Base-by-base conservation (phyloP, 2,113 vertebrate species). In the Cacatua alba region DNA sequence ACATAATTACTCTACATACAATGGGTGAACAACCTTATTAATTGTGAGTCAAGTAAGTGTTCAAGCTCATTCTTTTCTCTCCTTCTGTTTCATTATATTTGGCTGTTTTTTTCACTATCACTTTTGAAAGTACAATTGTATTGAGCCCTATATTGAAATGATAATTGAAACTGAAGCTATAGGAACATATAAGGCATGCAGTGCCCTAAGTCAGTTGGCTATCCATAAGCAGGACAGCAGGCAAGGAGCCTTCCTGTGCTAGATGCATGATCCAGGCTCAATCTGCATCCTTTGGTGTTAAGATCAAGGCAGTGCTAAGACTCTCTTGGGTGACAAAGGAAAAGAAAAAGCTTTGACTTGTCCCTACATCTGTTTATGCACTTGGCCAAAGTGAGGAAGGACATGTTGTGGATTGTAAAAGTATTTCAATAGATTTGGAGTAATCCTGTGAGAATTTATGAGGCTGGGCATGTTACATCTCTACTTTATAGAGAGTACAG, bases 1-100 rank as follows among this genome's bases (percentile, higher is more conserved):
- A 87, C 51, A 81, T 96, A 91, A 93, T 94, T 90, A 70, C 49
- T 81, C 35, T 88, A 88, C 96, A 92, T 83, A 80, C 55, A 90
- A 82, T 76, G 39, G 59, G 51, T 86, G 62, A 95, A 41, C 51
- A 55, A 82, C 89, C 81, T 57, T 89, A 62, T 92, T 90, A 93
- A 57, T 92, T 90, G 71, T 2, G 5, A 92, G 71, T 76, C 43
- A 96, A 76, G 49, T 76, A 96, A 75, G 49, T 76, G 39, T 60
- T 90, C 37, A 70, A 83, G 55, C 25, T 48, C 7, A 3, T 93
- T 76, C 75, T 93, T 60, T 78, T 12, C 53, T 68, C 29, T 91
- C 68, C 49, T 81, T 68, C 68, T 79, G 26, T 91, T 95, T 84
- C 65, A 69, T 62, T 70, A 70, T 25, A 41, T 35, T 86, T 86